Evolutionary conservation across 1,140 invertebrate genomes (phyloP).

Genomic region (Drosophila prosaltans): DNA sequence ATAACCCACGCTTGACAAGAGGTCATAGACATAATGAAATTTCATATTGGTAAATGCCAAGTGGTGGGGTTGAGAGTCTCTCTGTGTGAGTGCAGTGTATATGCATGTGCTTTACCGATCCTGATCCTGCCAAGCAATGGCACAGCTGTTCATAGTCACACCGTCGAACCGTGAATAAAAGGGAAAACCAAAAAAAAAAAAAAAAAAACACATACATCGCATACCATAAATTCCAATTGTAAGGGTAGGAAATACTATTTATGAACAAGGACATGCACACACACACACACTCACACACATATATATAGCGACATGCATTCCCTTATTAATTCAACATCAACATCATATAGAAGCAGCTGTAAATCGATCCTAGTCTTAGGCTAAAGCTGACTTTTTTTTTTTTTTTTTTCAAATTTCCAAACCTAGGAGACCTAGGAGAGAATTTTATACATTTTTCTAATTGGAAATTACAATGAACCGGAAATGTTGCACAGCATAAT

Average conservation of each 20-base stretch:
- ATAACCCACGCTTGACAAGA: neutral
- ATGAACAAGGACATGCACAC: conserved; percentile 32
- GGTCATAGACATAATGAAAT: conserved; percentile 16
- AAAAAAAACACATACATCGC: conserved; percentile 42
- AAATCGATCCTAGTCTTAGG: conserved; percentile 14
- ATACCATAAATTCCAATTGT: conserved; percentile 77
- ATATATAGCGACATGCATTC: conserved; percentile 26
- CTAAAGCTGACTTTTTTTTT: conserved; percentile 6
- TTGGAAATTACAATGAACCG: conserved; percentile 71
- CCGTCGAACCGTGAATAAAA: conserved; percentile 49
- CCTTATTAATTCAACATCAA: conserved; percentile 44
- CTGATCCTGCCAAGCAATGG: conserved; percentile 21
- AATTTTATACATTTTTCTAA: conserved; percentile 48
- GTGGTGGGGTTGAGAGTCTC: conserved; percentile 10
- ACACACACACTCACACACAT: conserved; percentile 21
- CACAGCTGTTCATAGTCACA: conserved; percentile 51
- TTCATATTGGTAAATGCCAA: conserved; percentile 14
- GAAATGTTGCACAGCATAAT: conserved; percentile 44
- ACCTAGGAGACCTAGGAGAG: conserved; percentile 23
- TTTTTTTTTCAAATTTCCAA: conserved; percentile 5
- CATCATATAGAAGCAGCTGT: conserved; percentile 36
- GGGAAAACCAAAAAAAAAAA: conserved; percentile 60
- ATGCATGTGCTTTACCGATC: conserved; percentile 24
- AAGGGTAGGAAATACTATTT: conserved; percentile 50
- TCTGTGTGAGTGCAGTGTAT: neutral